A percentile compares a stretch with the other conserved stretches of the same genome.
Evolutionary conservation across 2,797 vertebrate species (phyloP).

Genomic region (Urocyon cinereoargenteus): DNA sequence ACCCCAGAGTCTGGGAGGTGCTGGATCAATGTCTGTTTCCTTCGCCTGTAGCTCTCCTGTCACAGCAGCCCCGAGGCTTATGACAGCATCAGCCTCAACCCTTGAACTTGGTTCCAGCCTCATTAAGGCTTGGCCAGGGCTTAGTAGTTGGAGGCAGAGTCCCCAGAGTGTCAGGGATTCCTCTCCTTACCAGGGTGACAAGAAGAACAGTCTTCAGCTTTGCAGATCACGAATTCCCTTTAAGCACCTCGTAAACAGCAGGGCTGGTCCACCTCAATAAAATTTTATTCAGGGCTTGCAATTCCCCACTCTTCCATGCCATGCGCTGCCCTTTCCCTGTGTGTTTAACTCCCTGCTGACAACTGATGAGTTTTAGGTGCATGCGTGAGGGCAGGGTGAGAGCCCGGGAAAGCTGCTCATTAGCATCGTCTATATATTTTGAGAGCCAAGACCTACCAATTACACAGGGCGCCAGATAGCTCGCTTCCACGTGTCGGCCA

Average conservation of each 20-base stretch:
- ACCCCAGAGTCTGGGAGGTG: not conserved
- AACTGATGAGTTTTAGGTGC: not conserved
- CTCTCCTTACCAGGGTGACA: not conserved
- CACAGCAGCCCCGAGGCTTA: not conserved
- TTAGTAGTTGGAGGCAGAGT: not conserved
- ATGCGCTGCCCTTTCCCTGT: not conserved
- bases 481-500: not conserved
- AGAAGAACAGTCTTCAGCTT: not conserved
- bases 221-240: not conserved
- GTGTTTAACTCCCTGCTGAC: constrained; percentile 47
- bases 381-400: not conserved
- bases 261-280: constrained; percentile 18
- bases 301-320: not conserved
- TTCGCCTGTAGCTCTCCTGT: not conserved
- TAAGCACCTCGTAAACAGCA: not conserved
- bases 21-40: not conserved
- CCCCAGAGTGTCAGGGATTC: not conserved
- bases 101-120: not conserved
- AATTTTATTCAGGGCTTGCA: not conserved
- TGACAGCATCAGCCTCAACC: not conserved
- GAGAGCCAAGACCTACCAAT: constrained; percentile 29
- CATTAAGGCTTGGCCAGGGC: not conserved
- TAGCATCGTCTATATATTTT: not conserved
- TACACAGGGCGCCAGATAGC: not conserved
- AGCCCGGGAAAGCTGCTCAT: not conserved